Evolutionary conservation across 2,888 invertebrate genomes (phyloP), one percentile per base, ranked within the genome.

Genomic region (Neocrepidodera transversa): DNA sequence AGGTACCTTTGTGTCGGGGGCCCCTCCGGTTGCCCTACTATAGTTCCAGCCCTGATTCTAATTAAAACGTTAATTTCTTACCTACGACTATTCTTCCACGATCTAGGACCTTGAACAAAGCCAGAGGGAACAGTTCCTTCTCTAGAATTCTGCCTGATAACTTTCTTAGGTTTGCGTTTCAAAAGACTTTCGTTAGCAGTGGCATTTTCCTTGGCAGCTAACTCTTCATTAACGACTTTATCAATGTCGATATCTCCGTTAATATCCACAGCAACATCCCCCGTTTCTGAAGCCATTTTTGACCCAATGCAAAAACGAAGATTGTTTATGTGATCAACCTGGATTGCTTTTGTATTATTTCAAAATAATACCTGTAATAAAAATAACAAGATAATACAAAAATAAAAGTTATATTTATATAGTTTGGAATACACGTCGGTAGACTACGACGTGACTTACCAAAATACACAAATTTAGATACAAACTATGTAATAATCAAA

Each of bases 31-130:
- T n/a, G n/a, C n/a, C n/a, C n/a, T n/a, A n/a, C n/a, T n/a, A n/a
- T n/a, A n/a, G n/a, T n/a, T n/a, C n/a, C n/a, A n/a, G n/a, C n/a
- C n/a, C n/a, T n/a, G n/a, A n/a, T n/a, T n/a, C n/a, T n/a, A n/a
- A n/a, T n/a, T n/a, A n/a, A n/a, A n/a, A n/a, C n/a, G n/a, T n/a
- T n/a, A n/a, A n/a, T n/a, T 23, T 23, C 32, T 1, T 32, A 32
- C 66, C 93, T 87, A 42, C 94, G 88, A 76, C 92, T 92, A 76
- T 95, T 95, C 80, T 95, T 95, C 87, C 91, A 89, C 73, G 87
- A 87, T 20, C 91, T 84, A 77, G 76, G 84, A 76, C 76, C 84
- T 79, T 77, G 79, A 74, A 72, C 81, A 77, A 73, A 77, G 13
- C 74, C 73, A 11, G 68, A 74, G 57, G 60, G 71, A 55, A 66